Percentiles rank a stretch among this genome's conserved stretches.
These are phyloP conservation scores for Leucophenga maculata DNA, from an alignment of 2,888 invertebrate species.

Conservation along the genomic window DNA sequence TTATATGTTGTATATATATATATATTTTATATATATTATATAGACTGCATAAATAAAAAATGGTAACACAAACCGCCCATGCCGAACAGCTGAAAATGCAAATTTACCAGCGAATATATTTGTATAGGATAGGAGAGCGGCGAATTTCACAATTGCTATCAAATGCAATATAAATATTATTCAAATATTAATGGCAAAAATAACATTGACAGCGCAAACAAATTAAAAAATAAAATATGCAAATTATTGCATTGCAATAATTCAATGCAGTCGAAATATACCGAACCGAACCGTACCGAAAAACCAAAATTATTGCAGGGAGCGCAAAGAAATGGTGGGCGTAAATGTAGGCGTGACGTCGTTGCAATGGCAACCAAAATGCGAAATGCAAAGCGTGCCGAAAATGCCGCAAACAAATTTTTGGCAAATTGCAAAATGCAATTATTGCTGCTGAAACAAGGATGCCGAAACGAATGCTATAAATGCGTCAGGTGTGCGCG, in stretches of 20 bases:
- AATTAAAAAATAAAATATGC: constrained; percentile 55
- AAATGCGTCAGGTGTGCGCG: too few relatives aligned
- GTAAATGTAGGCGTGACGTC: constrained; percentile 4
- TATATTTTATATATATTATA: too few relatives aligned
- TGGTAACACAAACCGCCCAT: too few relatives aligned
- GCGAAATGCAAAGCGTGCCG: neutral
- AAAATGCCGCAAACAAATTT: constrained; percentile 18
- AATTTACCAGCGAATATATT: too few relatives aligned
- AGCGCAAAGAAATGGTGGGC: constrained; percentile 9
- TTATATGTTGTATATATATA: too few relatives aligned
- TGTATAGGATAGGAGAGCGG: neutral
- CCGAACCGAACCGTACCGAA: too few relatives aligned
- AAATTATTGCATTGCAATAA: constrained; percentile 37
- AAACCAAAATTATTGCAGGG: constrained; percentile 25
- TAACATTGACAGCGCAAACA: constrained; percentile 57
- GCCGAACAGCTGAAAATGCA: too few relatives aligned
- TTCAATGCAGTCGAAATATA: constrained; percentile 24
- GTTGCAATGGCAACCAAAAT: constrained; percentile 2
- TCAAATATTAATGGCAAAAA: constrained; percentile 59
- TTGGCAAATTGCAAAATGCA: constrained; percentile 14
- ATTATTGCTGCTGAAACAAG: neutral
- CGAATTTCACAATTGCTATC: neutral
- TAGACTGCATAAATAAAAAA: too few relatives aligned
- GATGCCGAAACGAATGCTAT: too few relatives aligned
- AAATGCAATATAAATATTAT: constrained; percentile 36